A percentile compares a stretch with the other conserved stretches of the same genome.
Conservation (phyloP, 2,113 vertebrate genomes). For the Spheniscus mendiculus region DNA sequence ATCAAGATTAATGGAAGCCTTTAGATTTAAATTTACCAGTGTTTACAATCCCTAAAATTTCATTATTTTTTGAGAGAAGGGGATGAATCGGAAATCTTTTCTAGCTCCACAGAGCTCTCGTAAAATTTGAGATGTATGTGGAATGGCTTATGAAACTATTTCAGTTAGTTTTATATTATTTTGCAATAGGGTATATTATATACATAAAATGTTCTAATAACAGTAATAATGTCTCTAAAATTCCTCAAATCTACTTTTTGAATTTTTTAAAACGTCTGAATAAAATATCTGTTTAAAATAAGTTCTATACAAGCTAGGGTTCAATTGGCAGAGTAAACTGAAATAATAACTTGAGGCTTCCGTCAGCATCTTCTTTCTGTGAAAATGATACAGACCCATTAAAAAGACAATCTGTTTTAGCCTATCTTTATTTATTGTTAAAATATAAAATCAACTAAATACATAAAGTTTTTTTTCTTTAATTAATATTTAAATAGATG, state of each 20-base stretch:
- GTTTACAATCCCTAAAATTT: not conserved
- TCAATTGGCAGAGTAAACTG: not conserved
- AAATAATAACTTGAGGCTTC: not conserved
- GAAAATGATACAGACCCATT: not conserved
- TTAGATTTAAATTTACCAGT: not conserved
- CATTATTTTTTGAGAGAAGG: not conserved
- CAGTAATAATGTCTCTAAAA: not conserved
- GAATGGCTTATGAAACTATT: not conserved
- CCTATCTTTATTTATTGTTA: not conserved
- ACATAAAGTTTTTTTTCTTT: not conserved
- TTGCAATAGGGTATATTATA: not conserved
- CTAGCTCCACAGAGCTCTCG: not conserved
- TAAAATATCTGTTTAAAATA: not conserved
- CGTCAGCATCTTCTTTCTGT: accelerated
- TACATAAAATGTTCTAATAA: not conserved
- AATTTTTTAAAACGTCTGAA: not conserved
- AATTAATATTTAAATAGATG: not conserved
- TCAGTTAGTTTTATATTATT: not conserved
- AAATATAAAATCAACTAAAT: not conserved
- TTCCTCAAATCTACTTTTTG: not conserved
- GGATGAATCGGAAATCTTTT: not conserved
- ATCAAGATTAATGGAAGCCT: not conserved
- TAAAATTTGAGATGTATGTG: not conserved
- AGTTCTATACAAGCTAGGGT: not conserved
- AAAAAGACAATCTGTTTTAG: not conserved